phyloP scores from a whole-genome alignment of 2,113 vertebrate genomes.

The Loxodonta africana region DNA sequence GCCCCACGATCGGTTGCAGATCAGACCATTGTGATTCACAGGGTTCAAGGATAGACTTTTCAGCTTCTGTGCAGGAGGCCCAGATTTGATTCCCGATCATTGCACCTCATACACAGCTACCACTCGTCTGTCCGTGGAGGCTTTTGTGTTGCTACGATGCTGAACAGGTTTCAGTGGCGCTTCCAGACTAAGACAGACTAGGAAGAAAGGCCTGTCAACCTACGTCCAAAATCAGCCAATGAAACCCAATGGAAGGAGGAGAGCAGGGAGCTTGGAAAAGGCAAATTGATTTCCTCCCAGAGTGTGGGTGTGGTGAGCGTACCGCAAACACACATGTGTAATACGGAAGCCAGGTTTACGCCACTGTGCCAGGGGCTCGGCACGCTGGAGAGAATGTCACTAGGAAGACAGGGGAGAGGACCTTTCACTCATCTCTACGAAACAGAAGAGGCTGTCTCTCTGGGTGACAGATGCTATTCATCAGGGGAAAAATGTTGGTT shows the following conservation, averaged over 20 bases:
- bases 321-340: too few species aligned
- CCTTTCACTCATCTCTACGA: constrained; percentile 52
- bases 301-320: background rate
- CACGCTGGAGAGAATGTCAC: background rate
- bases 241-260: background rate
- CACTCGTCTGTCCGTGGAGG: background rate
- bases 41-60: background rate
- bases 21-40: background rate
- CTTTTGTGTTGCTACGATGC: background rate
- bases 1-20: background rate
- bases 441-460: constrained; percentile 63
- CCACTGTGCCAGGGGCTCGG: background rate
- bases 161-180: background rate
- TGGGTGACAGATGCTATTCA: constrained; percentile 38
- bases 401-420: background rate
- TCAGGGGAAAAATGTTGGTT: constrained; percentile 73
- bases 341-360: background rate
- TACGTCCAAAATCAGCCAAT: background rate
- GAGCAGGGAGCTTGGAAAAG: background rate
- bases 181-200: background rate
- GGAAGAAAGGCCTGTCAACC: background rate
- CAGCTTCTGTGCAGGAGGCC: background rate
- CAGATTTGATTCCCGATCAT: background rate
- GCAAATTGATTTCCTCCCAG: background rate
- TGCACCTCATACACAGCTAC: background rate